Conservation (phyloP, 2,888 invertebrate genomes). For the Phengaris arion region DNA sequence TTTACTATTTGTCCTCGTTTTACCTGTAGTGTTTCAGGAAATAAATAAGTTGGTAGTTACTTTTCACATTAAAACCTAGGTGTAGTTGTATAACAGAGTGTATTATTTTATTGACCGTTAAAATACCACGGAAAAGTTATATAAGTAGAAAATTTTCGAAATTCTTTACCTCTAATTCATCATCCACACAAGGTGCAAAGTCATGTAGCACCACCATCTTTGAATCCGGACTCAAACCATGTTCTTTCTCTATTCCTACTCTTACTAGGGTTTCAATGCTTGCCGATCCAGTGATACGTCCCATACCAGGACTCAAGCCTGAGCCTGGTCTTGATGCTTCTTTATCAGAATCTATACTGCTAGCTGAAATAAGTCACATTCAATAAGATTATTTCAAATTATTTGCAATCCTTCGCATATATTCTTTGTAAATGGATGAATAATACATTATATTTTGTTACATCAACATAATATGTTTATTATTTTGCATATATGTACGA, state of each 20-base stretch:
- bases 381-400: too few relatives aligned
- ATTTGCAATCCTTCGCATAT: too few relatives aligned
- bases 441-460: too few relatives aligned
- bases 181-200: conserved; percentile 96
- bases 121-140: not conserved
- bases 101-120: too few relatives aligned
- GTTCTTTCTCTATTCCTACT: conserved; percentile 95
- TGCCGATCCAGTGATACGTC: conserved; percentile 95
- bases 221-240: conserved; percentile 93
- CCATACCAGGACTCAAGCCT: conserved; percentile 89
- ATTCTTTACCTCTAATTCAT: conserved; percentile 89
- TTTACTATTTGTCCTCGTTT: conserved; percentile 96
- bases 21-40: conserved; percentile 61
- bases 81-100: too few relatives aligned
- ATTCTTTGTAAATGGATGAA: too few relatives aligned
- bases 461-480: too few relatives aligned
- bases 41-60: too few relatives aligned
- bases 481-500: too few relatives aligned
- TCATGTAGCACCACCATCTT: conserved; percentile 97
- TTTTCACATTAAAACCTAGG: not conserved
- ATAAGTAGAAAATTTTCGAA: not conserved
- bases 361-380: conserved; percentile 69
- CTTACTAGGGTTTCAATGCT: conserved; percentile 94
- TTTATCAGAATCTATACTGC: conserved; percentile 88
- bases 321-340: conserved; percentile 81